Evolutionary conservation across 2,888 invertebrate genomes (phyloP), one percentile per base, ranked within the genome.

Genomic region (Xylocampa areola): DNA sequence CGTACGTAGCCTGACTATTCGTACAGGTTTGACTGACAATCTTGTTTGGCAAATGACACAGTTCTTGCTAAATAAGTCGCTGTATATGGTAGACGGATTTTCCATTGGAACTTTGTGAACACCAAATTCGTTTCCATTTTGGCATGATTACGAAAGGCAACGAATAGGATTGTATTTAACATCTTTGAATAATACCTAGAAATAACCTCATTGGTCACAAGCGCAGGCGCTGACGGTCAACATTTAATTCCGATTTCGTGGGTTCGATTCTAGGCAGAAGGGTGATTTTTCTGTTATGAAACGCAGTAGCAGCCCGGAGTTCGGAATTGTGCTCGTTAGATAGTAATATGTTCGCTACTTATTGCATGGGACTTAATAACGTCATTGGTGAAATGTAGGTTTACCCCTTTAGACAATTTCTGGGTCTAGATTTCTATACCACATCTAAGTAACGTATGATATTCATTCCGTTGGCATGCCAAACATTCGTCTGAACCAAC

Each of bases 41-140:
- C 39, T 11, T 27, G 21, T 58, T 62, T 53, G 33, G 49, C 1
- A 48, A 58, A 40, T 61, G 44, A 51, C 59, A 58, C 47, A 52
- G 30, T 27, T 58, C 16, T 45, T n/a, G 16, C 19, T 32, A 21
- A 19, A 43, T 54, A 37, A 10, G 45, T 29, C 19, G 10, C 21
- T 21, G 21, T 27, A 29, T 45, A 39, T 17, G 39, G 45, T 14
- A 37, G 27, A 7, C 7, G 13, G 51, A n/a, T 36, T 51, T 68
- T 32, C 47, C 35, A 17, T 14, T 21, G 25, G n/a, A n/a, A 16
- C 13, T 43, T 50, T 17, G 47, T 17, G 29, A 27, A 43, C 30
- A 39, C 8, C 4, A 39, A 39, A 48, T 48, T 25, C 17, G 17
- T 43, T 6, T 11, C 41, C 36, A 25, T 67, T 63, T 58, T 35